phyloP scores from a whole-genome alignment of 2,113 vertebrate genomes.

The Meleagris gallopavo region DNA sequence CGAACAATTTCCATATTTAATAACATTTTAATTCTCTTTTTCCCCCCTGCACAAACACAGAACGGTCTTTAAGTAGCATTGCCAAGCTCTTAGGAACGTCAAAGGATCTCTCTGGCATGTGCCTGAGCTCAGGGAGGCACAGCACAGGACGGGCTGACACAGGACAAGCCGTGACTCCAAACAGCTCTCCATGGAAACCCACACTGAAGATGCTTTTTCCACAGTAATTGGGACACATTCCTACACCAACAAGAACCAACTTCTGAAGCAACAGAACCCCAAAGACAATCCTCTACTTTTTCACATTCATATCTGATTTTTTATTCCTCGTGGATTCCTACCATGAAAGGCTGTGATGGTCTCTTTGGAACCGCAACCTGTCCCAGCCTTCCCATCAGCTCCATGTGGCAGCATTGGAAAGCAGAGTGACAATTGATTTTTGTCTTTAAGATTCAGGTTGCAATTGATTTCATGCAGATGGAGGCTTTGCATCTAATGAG shows the following conservation, averaged over 20 bases:
- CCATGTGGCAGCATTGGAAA: neutral
- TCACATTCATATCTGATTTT: neutral
- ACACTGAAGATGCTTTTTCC: neutral
- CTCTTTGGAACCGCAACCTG: neutral
- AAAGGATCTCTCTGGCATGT: neutral
- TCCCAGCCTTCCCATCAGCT: neutral
- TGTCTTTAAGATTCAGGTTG: slow-evolving; percentile 11
- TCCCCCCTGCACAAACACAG: neutral
- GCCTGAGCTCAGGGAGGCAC: neutral
- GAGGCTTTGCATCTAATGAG: neutral
- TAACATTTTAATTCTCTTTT: neutral
- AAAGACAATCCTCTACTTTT: no score
- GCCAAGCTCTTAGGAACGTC: neutral
- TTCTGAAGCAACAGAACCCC: neutral
- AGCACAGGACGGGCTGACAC: rapidly evolving
- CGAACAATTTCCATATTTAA: rapidly evolving
- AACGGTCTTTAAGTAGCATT: neutral
- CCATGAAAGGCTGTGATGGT: neutral
- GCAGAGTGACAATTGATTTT: neutral
- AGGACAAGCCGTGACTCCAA: neutral
- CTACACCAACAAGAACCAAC: neutral
- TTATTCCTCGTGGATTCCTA: neutral
- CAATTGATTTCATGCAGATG: neutral
- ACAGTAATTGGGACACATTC: neutral
- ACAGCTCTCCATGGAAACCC: neutral